Percentiles rank a stretch among this genome's conserved stretches.
phyloP scores from a whole-genome alignment of 1,140 invertebrate species.

The Drosophila bipectinata region DNA sequence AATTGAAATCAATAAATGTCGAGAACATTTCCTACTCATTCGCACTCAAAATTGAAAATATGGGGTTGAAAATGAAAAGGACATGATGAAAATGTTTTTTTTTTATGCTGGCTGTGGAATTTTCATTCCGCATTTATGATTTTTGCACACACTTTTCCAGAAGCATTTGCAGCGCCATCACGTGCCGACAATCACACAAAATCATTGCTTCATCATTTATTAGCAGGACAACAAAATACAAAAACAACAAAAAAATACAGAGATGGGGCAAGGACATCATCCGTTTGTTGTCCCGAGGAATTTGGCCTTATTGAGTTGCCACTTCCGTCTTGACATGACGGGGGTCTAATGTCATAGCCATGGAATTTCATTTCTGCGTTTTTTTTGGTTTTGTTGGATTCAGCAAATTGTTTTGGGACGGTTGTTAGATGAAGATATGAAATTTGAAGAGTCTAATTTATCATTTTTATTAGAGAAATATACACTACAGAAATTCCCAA shows the following conservation, averaged over 20 bases:
- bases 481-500: neutral
- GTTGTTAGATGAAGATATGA: constrained; percentile 33
- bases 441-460: constrained; percentile 41
- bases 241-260: neutral
- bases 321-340: constrained; percentile 25
- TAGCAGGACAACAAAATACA: constrained; percentile 25
- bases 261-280: neutral
- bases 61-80: constrained; percentile 13
- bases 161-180: constrained; percentile 66
- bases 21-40: constrained; percentile 39
- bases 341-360: constrained; percentile 32
- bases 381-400: constrained; percentile 1
- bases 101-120: constrained; percentile 22
- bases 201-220: constrained; percentile 78
- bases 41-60: constrained; percentile 13
- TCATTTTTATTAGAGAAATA: constrained; percentile 7
- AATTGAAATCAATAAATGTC: constrained; percentile 70
- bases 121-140: constrained; percentile 34
- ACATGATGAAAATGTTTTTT: constrained; percentile 26
- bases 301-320: constrained; percentile 23
- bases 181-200: constrained; percentile 72
- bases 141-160: constrained; percentile 11
- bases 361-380: constrained; percentile 19
- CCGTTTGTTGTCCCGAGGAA: neutral
- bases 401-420: constrained; percentile 38